These are phyloP conservation scores for Automeris io DNA, from an alignment of 2,888 invertebrate species.

Conservation along the genomic window DNA sequence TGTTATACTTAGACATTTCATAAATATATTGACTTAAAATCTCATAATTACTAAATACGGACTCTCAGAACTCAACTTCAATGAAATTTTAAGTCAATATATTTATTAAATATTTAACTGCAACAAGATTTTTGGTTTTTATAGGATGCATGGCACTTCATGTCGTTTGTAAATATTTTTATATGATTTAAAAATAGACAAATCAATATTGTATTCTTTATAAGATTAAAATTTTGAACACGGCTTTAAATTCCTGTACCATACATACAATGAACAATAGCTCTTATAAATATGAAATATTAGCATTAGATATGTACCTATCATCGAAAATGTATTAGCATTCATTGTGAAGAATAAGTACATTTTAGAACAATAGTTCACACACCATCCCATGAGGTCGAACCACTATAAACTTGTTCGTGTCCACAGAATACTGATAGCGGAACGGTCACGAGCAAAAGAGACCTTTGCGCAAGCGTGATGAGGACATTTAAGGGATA, in stretches of 20 bases:
- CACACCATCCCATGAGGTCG: constrained; percentile 19
- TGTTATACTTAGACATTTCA: too few species aligned
- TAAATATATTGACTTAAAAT: too few species aligned
- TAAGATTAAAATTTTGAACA: neutral
- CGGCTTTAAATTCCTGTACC: neutral
- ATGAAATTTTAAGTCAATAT: too few species aligned
- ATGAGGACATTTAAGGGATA: constrained; percentile 26
- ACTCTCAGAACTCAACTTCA: too few species aligned
- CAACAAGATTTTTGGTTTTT: too few species aligned
- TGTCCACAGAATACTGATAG: constrained; percentile 43
- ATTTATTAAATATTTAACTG: too few species aligned
- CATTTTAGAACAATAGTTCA: constrained; percentile 11
- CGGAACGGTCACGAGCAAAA: constrained; percentile 36
- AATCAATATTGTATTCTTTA: too few species aligned
- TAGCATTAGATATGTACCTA: too few species aligned
- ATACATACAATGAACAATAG: neutral
- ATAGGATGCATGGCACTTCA: too few species aligned
- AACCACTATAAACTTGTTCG: constrained; percentile 10
- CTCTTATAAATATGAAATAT: neutral
- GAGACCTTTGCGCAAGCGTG: constrained; percentile 38
- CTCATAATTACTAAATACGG: too few species aligned
- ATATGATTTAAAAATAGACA: too few species aligned
- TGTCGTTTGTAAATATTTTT: too few species aligned
- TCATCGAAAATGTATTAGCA: neutral
- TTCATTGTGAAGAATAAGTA: constrained; percentile 7